Base-by-base conservation (phyloP, 2,797 vertebrate species). In the Nyctalus aviator region DNA sequence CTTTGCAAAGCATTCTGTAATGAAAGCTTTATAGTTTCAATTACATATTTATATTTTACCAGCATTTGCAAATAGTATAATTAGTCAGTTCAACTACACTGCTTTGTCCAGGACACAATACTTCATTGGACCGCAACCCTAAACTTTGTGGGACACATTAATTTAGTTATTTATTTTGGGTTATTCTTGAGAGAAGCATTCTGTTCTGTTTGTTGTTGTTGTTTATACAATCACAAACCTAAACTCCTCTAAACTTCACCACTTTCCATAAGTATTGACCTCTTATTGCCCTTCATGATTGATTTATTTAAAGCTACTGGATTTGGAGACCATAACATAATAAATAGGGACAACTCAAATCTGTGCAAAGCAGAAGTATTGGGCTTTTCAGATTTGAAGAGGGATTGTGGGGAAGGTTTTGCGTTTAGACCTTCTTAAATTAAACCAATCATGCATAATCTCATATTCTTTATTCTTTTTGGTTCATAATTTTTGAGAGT, bases 61-160 rank as follows among this genome's bases (percentile, higher is more conserved):
- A 73, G 32, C 32, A 92, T 76, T 96, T 95, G 83, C 86, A 97
- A 95, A 84, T 89, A 90, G 32, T 90, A 53, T 76, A 95, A 84
- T 81, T 91, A 84, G 50, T 96, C 44, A 27, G 3, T 48, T 95
- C 46, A 94, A 75, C 23, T 92, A 81, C 81, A 87, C 20, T 83
- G 76, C 57, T 88, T 78, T 96, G 57, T 37, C 55, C 55, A 96
- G 59, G 93, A 96, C 0, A 2, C 95, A 91, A 92, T 55, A 90
- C 37, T 96, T 94, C 62, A 94, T 93, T 35, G 89, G 25, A 64
- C 9, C 62, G 46, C 96, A 94, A 96, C 92, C 82, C 85, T 95
- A 89, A 92, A 95, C 72, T 95, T 81, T 95, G 79, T 35, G 66
- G 46, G 8, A 81, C 18, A 92, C 64, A 95, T 75, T n/a, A 94